These are phyloP conservation scores for Thunnus albacares DNA, from an alignment of 2,797 vertebrate species.

Conservation along the genomic window DNA sequence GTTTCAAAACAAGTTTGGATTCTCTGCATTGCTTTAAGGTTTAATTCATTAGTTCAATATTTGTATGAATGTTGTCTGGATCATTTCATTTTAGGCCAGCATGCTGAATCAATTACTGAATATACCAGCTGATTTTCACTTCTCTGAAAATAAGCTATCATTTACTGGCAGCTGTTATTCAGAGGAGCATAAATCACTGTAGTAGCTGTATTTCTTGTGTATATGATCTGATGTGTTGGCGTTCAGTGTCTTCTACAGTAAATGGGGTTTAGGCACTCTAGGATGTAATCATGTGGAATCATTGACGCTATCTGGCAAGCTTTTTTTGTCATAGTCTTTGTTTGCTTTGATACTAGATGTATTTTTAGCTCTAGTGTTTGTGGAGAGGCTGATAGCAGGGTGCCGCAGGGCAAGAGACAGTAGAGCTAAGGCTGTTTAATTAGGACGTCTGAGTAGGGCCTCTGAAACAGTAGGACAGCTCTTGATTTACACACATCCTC, in stretches of 20 bases:
- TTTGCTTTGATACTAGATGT: conserved; percentile 73
- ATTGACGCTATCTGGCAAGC: conserved; percentile 35
- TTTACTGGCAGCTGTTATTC: neutral
- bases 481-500: conserved; percentile 55
- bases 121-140: conserved; percentile 2
- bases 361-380: conserved; percentile 80
- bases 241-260: conserved; percentile 12
- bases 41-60: neutral
- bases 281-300: conserved; percentile 50
- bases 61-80: neutral
- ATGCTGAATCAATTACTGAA: conserved; percentile 26
- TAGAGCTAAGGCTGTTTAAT: conserved; percentile 55
- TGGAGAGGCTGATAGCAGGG: conserved; percentile 73
- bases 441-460: conserved; percentile 55
- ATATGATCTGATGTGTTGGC: conserved; percentile 6
- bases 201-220: neutral
- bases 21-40: neutral
- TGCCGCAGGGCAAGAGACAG: conserved; percentile 56
- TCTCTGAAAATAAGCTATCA: conserved; percentile 18
- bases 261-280: conserved; percentile 24
- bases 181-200: neutral
- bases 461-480: conserved; percentile 33
- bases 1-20: neutral
- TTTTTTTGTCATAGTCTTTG: conserved; percentile 50
- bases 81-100: conserved; percentile 20